Conservation (phyloP, 2,113 vertebrate genomes). For the Ceuthmochares aereus region DNA sequence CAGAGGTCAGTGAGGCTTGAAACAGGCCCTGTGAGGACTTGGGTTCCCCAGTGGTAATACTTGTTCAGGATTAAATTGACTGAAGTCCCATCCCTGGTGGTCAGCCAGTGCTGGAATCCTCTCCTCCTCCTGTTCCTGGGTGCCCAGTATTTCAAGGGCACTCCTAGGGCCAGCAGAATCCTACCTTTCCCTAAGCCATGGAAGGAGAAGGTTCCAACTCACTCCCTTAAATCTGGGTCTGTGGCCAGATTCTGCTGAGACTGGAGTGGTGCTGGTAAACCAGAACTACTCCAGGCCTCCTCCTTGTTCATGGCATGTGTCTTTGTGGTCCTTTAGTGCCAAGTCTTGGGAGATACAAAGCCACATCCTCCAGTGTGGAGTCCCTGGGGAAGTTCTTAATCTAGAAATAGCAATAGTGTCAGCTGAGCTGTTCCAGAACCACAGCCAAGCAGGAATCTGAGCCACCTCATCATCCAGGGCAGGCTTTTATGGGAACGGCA, state of each 20-base stretch:
- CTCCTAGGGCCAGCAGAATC: not conserved
- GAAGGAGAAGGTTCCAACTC: not conserved
- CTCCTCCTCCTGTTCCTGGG: not conserved
- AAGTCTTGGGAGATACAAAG: not conserved
- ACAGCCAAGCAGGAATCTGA: not conserved
- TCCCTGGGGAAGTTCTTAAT: not conserved
- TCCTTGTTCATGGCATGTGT: not conserved
- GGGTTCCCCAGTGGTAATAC: not conserved
- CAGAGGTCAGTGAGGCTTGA: not conserved
- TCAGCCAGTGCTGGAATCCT: not conserved
- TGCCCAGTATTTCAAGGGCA: not conserved
- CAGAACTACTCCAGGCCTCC: not conserved
- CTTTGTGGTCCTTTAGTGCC: not conserved
- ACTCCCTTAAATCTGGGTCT: not conserved
- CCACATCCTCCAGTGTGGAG: not conserved
- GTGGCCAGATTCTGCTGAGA: not conserved
- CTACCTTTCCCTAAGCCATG: not conserved
- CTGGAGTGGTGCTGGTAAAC: not conserved
- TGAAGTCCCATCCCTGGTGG: not conserved
- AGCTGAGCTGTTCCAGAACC: slow-evolving; percentile 25
- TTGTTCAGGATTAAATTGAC: not conserved
- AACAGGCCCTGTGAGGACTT: not conserved
- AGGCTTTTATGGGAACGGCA: not conserved
- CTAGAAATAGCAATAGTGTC: slow-evolving; percentile 27
- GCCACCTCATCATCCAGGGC: not conserved